Conservation (phyloP, 2,113 vertebrate genomes). For the Pogona vitticeps region DNA sequence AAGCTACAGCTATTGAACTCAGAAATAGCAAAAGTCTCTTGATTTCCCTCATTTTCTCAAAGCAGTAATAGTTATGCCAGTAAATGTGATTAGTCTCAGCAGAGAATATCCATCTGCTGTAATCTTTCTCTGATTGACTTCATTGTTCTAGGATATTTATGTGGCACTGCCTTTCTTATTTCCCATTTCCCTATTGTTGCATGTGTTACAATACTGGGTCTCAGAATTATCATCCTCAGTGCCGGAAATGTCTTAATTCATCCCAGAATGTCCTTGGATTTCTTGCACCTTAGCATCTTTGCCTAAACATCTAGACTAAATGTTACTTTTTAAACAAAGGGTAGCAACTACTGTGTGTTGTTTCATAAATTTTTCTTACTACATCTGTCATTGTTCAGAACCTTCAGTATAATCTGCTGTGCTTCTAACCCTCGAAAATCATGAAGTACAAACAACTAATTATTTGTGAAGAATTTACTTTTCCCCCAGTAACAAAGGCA, state of each 20-base stretch:
- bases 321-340: conserved; percentile 34
- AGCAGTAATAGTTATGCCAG: neutral
- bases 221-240: conserved; percentile 33
- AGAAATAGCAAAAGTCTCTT: conserved; percentile 28
- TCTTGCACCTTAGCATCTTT: neutral
- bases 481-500: too few relatives aligned
- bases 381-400: neutral
- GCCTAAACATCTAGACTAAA: neutral
- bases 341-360: neutral
- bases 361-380: neutral
- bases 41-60: neutral
- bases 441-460: neutral
- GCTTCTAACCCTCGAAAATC: neutral
- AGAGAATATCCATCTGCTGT: conserved; percentile 31
- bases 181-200: conserved; percentile 3
- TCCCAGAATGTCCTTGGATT: neutral
- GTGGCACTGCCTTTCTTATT: conserved; percentile 33
- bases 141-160: neutral
- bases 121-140: conserved; percentile 35
- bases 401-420: neutral
- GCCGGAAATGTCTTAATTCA: conserved; percentile 29
- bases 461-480: too few relatives aligned
- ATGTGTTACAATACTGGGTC: conserved; percentile 33
- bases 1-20: neutral
- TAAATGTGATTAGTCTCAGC: conserved; percentile 19